Evolutionary conservation across 2,888 invertebrate genomes (phyloP).

Genomic region (Synergus umbraculus): DNA sequence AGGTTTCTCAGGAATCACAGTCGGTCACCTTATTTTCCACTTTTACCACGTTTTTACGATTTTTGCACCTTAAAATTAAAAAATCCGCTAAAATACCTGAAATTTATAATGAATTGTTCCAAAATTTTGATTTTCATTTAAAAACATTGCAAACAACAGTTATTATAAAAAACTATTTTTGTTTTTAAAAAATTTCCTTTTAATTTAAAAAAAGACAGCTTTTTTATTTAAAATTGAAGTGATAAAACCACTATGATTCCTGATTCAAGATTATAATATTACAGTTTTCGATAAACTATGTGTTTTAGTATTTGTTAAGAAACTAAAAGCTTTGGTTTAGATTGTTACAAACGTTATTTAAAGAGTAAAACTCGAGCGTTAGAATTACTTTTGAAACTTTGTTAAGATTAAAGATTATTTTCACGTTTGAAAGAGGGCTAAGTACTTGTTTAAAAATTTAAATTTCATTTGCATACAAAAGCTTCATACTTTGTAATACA

Average conservation of each 20-base stretch:
- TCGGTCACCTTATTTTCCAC: too few relatives aligned
- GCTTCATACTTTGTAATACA: not conserved
- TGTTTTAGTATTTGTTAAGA: not conserved
- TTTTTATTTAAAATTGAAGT: too few relatives aligned
- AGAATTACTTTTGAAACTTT: not conserved
- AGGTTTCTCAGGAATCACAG: not conserved
- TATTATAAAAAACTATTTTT: too few relatives aligned
- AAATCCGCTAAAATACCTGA: too few relatives aligned
- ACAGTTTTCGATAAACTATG: not conserved
- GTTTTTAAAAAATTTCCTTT: too few relatives aligned
- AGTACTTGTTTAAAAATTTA: not conserved
- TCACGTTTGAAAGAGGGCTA: constrained; percentile 29
- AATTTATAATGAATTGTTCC: too few relatives aligned
- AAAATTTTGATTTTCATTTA: too few relatives aligned
- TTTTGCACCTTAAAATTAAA: too few relatives aligned
- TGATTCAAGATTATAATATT: not conserved
- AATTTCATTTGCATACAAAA: not conserved
- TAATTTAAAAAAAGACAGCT: too few relatives aligned
- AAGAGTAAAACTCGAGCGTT: constrained; percentile 27
- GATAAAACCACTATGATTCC: too few relatives aligned
- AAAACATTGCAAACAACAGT: too few relatives aligned
- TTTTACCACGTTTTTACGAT: too few relatives aligned
- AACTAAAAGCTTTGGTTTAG: not conserved
- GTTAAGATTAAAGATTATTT: constrained; percentile 30
- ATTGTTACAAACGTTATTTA: constrained; percentile 31